Evolutionary conservation across 1,140 invertebrate species (phyloP).

Genomic region (Trachymyrmex septentrionalis): DNA sequence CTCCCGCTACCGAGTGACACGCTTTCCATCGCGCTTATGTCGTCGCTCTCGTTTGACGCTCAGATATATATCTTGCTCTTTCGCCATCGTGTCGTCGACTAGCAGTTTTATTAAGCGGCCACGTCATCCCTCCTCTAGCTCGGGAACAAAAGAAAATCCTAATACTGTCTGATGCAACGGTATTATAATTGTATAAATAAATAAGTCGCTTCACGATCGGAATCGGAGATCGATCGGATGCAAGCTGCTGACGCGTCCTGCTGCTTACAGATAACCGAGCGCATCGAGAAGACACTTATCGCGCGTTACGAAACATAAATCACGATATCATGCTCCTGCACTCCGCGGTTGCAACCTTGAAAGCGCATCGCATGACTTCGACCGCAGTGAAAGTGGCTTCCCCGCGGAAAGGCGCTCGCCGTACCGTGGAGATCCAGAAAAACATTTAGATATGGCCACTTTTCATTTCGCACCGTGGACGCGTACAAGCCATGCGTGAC

Average conservation of each 20-base stretch:
- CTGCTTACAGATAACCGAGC: neutral
- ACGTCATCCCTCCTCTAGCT: neutral
- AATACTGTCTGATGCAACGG: neutral
- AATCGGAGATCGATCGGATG: neutral
- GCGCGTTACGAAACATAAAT: constrained; percentile 40
- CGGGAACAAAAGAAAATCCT: neutral
- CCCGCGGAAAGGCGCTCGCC: neutral
- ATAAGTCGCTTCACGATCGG: neutral
- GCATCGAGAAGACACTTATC: constrained; percentile 19
- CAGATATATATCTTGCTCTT: neutral
- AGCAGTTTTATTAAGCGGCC: neutral
- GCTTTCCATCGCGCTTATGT: constrained; percentile 14
- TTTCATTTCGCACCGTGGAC: constrained; percentile 40
- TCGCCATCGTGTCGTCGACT: neutral
- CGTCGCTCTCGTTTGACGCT: neutral
- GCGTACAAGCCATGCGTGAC: constrained; percentile 69
- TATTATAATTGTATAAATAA: constrained; percentile 23
- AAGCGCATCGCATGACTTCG: constrained; percentile 21
- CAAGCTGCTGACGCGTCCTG: neutral
- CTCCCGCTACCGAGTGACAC: constrained; percentile 36
- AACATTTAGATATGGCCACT: constrained; percentile 62
- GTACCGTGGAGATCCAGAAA: constrained; percentile 26
- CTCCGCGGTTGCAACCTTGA: constrained; percentile 53
- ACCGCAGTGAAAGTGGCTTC: constrained; percentile 44
- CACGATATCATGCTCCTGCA: constrained; percentile 26